These are phyloP conservation scores for Lichenostomus cassidix DNA, from an alignment of 2,113 vertebrate species.

Conservation along the genomic window DNA sequence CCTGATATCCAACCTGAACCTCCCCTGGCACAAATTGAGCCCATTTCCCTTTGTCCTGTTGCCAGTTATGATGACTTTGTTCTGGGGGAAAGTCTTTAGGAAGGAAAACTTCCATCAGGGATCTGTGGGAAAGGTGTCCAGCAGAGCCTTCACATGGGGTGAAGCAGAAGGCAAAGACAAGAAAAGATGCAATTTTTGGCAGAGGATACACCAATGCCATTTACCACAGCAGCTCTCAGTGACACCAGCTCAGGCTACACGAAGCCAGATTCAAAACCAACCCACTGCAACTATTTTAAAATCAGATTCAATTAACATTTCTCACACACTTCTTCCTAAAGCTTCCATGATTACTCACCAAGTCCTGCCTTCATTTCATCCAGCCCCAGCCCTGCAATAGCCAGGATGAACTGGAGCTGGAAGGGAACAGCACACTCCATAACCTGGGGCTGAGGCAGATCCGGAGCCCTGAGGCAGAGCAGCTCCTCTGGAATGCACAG, in stretches of 20 bases:
- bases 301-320: neutral
- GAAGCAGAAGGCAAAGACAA: neutral
- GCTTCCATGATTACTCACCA: neutral
- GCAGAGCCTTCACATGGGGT: neutral
- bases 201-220: neutral
- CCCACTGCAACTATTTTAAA: neutral
- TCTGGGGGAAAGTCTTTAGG: neutral
- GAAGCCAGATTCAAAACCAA: neutral
- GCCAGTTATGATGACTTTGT: neutral
- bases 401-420: neutral
- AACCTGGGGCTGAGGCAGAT: neutral
- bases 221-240: neutral
- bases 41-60: too few relatives aligned
- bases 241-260: neutral
- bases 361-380: neutral
- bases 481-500: neutral
- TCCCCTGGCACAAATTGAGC: neutral
- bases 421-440: neutral
- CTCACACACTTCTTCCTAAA: neutral
- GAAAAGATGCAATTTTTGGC: neutral
- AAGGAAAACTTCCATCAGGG: neutral
- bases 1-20: neutral
- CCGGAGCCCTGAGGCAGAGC: neutral
- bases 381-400: neutral
- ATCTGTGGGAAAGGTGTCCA: neutral